A percentile compares a stretch with the other conserved stretches of the same genome.
Conservation (phyloP, 2,113 vertebrate genomes). For the Corythornis madagascariensis region DNA sequence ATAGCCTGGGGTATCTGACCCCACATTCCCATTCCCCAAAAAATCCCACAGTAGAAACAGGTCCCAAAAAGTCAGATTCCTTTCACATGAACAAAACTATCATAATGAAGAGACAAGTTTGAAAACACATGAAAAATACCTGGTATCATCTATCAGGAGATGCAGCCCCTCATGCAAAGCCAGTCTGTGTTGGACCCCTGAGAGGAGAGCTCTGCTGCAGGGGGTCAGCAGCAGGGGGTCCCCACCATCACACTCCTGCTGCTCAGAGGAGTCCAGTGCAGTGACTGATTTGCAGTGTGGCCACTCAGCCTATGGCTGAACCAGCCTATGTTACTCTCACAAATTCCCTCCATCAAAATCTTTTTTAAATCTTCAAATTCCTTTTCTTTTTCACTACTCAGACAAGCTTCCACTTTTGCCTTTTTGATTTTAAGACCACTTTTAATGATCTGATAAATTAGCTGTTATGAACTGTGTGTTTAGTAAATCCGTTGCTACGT, state of each 20-base stretch:
- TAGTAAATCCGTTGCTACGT: not conserved
- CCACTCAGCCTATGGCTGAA: fast-evolving
- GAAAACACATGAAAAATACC: not conserved
- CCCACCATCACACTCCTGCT: fast-evolving
- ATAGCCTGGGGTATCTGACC: not conserved
- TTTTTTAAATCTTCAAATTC: not conserved
- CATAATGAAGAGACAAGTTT: not conserved
- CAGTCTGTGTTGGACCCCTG: fast-evolving
- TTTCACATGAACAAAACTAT: not conserved
- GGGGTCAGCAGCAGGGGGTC: not conserved
- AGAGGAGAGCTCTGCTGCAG: fast-evolving
- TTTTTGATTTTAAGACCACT: not conserved
- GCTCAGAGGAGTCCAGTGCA: too few species aligned
- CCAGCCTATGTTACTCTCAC: not conserved
- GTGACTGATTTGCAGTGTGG: fast-evolving
- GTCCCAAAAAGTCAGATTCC: not conserved
- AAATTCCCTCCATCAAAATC: not conserved
- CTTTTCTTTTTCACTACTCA: not conserved
- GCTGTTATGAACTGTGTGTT: not conserved
- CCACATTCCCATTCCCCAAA: fast-evolving
- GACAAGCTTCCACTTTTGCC: not conserved
- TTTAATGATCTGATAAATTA: not conserved
- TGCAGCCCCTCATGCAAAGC: not conserved
- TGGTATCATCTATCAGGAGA: fast-evolving
- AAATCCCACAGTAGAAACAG: not conserved